phyloP scores from a whole-genome alignment of 2,888 invertebrate genomes.

The Parnassius smintheus region DNA sequence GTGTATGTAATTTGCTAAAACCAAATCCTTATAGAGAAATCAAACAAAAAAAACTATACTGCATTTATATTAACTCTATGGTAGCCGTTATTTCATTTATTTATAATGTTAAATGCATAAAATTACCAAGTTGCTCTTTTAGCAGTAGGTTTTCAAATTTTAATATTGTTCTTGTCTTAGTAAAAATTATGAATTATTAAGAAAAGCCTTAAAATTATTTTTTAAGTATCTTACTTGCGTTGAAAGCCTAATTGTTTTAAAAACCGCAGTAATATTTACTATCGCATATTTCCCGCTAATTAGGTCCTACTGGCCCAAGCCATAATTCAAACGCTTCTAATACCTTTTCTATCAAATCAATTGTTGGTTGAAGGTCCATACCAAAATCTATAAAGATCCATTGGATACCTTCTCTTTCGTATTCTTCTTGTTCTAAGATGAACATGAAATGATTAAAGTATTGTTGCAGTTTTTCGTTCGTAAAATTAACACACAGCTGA shows the following conservation, averaged over 20 bases:
- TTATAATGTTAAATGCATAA: constrained; percentile 13
- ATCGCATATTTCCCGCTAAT: constrained; percentile 57
- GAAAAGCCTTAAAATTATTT: not conserved
- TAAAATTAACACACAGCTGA: constrained; percentile 98
- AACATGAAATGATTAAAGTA: constrained; percentile 99
- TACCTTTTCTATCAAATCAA: constrained; percentile 96
- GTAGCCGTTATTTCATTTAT: constrained; percentile 13
- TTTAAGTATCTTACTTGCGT: constrained; percentile 30
- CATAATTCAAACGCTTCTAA: constrained; percentile 48
- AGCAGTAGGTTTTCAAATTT: not conserved
- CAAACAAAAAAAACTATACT: constrained; percentile 8
- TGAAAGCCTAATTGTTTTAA: constrained; percentile 28
- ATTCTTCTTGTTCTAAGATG: constrained; percentile 97
- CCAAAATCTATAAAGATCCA: constrained; percentile 98
- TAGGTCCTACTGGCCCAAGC: constrained; percentile 58
- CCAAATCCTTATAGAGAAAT: constrained; percentile 9
- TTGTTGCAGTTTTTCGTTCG: constrained; percentile 96
- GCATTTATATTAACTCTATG: constrained; percentile 12
- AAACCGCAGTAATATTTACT: constrained; percentile 33
- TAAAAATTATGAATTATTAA: constrained; percentile 5
- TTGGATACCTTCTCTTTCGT: constrained; percentile 93
- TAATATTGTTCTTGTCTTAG: not conserved
- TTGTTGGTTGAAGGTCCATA: constrained; percentile 95
- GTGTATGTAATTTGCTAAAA: constrained; percentile 6
- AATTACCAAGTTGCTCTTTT: constrained; percentile 7